phyloP scores from a whole-genome alignment of 2,797 vertebrate genomes.

The Myotis daubentonii region DNA sequence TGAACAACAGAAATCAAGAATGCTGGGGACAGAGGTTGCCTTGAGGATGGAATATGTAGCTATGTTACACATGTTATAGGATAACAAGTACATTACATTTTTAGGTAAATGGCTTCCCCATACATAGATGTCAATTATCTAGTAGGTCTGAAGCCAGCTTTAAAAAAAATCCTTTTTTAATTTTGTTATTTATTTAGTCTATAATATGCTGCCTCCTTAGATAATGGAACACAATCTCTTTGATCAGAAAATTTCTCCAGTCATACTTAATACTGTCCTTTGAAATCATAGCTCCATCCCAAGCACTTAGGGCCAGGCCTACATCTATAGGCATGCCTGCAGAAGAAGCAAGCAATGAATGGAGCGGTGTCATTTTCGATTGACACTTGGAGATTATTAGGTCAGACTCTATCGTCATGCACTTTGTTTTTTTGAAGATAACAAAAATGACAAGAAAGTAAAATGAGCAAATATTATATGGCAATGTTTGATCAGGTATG shows the following conservation, averaged over 20 bases:
- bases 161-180: not conserved
- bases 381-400: not conserved
- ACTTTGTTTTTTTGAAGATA: not conserved
- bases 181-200: not conserved
- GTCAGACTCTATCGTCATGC: not conserved
- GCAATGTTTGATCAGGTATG: not conserved
- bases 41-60: not conserved
- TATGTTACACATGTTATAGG: not conserved
- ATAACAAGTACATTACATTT: not conserved
- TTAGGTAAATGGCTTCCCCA: not conserved
- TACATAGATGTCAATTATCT: not conserved
- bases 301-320: not conserved
- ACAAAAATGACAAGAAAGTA: not conserved
- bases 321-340: not conserved
- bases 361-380: not conserved
- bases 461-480: not conserved
- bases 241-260: not conserved
- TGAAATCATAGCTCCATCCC: not conserved
- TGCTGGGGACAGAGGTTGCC: fast-evolving
- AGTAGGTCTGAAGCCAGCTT: not conserved
- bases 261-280: not conserved
- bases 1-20: not conserved
- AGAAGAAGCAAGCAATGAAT: not conserved
- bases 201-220: not conserved
- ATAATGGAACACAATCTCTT: not conserved